phyloP scores from a whole-genome alignment of 1,140 invertebrate species.

The Eufriesea mexicana region DNA sequence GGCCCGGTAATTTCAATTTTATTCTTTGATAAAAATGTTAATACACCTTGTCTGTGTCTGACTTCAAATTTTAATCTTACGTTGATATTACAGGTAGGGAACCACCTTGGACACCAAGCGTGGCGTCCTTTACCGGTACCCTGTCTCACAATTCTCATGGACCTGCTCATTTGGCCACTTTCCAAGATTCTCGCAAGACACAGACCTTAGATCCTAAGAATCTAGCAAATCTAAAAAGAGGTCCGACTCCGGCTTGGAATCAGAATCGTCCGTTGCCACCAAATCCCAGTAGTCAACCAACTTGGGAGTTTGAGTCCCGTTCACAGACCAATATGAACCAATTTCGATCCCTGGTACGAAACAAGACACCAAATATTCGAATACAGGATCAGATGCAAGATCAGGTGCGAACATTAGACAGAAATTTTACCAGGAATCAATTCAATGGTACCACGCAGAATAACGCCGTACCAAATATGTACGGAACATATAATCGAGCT shows the following conservation, averaged over 20 bases:
- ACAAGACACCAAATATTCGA: conserved; percentile 77
- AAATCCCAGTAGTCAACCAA: conserved; percentile 74
- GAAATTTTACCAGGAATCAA: conserved; percentile 79
- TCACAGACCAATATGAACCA: conserved; percentile 82
- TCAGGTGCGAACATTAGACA: conserved; percentile 79
- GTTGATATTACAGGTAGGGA: conserved; percentile 74
- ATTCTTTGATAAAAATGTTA: background rate
- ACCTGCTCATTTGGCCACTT: conserved; percentile 79
- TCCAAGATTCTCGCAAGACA: conserved; percentile 80
- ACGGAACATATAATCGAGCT: conserved; percentile 79
- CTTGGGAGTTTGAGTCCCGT: conserved; percentile 80
- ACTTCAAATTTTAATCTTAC: background rate
- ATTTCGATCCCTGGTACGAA: conserved; percentile 79
- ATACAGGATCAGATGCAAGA: conserved; percentile 80
- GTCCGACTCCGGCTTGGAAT: conserved; percentile 78
- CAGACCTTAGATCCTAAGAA: conserved; percentile 81
- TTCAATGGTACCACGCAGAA: conserved; percentile 76
- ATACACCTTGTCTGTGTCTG: background rate
- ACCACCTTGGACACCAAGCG: conserved; percentile 81
- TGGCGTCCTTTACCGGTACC: conserved; percentile 79
- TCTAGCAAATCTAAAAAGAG: conserved; percentile 78
- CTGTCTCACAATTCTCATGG: conserved; percentile 80
- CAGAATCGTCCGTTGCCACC: conserved; percentile 79
- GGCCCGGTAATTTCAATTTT: conserved; percentile 73
- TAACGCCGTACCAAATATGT: conserved; percentile 80